A percentile compares a stretch with the other conserved stretches of the same genome.
Conservation (phyloP, 2,113 vertebrate genomes). For the Perca schrenkii region DNA sequence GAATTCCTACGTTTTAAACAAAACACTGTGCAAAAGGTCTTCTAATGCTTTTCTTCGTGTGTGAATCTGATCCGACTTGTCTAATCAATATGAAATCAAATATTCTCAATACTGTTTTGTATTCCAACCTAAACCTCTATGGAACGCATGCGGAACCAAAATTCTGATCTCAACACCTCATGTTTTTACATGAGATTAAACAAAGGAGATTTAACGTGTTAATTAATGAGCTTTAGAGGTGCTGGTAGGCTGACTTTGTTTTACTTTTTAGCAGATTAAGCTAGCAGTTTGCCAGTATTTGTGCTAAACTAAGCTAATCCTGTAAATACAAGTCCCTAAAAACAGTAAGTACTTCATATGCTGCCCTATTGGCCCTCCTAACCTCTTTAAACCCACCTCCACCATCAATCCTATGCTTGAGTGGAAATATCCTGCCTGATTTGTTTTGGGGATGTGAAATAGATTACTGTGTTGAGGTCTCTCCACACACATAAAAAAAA, state of each 20-base stretch:
- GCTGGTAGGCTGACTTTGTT: background rate
- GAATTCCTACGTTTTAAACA: background rate
- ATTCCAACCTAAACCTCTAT: background rate
- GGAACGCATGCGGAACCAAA: background rate
- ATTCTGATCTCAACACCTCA: background rate
- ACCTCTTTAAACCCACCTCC: conserved; percentile 11
- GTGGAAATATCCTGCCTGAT: conserved; percentile 74
- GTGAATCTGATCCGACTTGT: background rate
- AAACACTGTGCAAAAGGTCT: background rate
- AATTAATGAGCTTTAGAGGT: background rate
- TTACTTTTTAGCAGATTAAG: background rate
- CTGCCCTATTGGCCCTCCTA: background rate
- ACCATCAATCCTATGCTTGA: conserved; percentile 47
- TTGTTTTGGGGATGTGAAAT: conserved; percentile 73
- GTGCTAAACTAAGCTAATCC: background rate
- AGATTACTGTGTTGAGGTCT: conserved; percentile 69
- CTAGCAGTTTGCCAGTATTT: background rate
- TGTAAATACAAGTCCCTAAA: conserved; percentile 1
- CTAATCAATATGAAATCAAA: background rate
- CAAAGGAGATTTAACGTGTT: background rate
- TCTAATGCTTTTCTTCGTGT: background rate
- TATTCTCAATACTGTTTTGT: too few species aligned
- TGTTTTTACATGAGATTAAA: background rate
- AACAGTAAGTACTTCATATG: background rate
- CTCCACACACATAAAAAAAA: conserved; percentile 54